Evolutionary conservation across 2,797 vertebrate genomes (phyloP).

Genomic region (Karalla daura): DNA sequence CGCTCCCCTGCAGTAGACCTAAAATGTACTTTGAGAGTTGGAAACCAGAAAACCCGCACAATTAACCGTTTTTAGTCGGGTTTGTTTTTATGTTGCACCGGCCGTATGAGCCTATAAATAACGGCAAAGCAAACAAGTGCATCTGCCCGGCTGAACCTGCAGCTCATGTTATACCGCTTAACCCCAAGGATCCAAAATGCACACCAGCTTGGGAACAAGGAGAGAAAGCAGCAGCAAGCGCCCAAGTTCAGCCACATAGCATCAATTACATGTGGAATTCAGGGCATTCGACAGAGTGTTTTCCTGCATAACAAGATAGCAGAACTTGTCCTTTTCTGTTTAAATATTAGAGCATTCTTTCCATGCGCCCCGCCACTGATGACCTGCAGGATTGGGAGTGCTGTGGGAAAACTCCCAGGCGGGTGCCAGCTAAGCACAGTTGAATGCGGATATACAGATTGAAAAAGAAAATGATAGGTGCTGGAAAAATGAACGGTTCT

Average conservation of each 20-base stretch:
- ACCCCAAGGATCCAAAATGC: slow-evolving; percentile 51
- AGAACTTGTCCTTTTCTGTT: slow-evolving; percentile 82
- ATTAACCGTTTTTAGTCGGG: slow-evolving; percentile 37
- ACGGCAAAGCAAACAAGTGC: slow-evolving; percentile 54
- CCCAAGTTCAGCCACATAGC: slow-evolving; percentile 81
- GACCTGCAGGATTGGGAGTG: slow-evolving; percentile 71
- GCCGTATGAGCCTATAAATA: slow-evolving; percentile 51
- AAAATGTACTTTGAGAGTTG: slow-evolving; percentile 42
- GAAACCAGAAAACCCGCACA: slow-evolving; percentile 52
- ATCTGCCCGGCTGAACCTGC: slow-evolving; percentile 21
- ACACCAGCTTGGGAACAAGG: slow-evolving; percentile 39
- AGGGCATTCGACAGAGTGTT: slow-evolving; percentile 82
- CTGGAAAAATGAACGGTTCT: slow-evolving; percentile 2
- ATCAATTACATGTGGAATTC: slow-evolving; percentile 90
- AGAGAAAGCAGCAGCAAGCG: slow-evolving; percentile 48
- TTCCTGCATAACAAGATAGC: slow-evolving; percentile 84
- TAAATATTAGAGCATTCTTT: slow-evolving; percentile 86
- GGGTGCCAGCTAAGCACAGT: slow-evolving; percentile 61
- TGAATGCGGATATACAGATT: slow-evolving; percentile 54
- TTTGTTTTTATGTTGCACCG: slow-evolving; percentile 40
- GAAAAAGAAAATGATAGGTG: background rate
- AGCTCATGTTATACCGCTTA: slow-evolving; percentile 55
- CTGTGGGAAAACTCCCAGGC: slow-evolving; percentile 79
- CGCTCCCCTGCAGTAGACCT: slow-evolving; percentile 17
- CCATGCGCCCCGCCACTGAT: slow-evolving; percentile 69